Evolutionary conservation across 2,113 vertebrate genomes (phyloP).

Genomic region (Ondatra zibethicus): DNA sequence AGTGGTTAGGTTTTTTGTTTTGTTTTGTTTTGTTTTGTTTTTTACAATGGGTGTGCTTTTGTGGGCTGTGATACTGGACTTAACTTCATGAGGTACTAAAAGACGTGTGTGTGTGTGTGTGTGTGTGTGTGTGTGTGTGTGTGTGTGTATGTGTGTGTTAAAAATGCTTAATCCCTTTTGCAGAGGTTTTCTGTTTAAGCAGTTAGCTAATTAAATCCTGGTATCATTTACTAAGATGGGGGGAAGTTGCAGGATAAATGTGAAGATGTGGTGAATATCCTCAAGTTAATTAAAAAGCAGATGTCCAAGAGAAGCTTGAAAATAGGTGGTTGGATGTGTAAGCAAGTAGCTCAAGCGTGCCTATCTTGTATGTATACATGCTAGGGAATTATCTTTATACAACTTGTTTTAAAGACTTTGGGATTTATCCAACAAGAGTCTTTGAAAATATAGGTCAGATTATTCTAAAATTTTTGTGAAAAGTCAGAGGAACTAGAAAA

Average conservation of each 20-base stretch:
- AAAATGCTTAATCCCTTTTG: background rate
- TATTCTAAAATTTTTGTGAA: slow-evolving; percentile 21
- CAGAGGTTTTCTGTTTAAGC: background rate
- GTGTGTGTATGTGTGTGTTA: no score
- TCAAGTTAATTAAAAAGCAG: slow-evolving; percentile 7
- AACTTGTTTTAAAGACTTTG: slow-evolving; percentile 27
- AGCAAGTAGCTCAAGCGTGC: background rate
- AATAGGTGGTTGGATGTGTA: slow-evolving; percentile 24
- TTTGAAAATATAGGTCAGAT: slow-evolving; percentile 2
- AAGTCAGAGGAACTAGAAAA: background rate
- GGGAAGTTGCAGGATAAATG: background rate
- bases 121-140: background rate
- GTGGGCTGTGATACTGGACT: background rate
- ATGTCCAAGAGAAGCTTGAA: background rate
- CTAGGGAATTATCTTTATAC: background rate
- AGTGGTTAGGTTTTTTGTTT: no score
- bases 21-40: background rate
- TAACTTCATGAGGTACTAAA: background rate
- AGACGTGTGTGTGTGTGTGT: background rate
- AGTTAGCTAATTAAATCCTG: background rate
- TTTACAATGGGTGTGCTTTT: background rate
- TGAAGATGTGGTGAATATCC: slow-evolving; percentile 36
- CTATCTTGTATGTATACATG: background rate
- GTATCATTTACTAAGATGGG: slow-evolving; percentile 11
- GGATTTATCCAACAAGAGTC: slow-evolving; percentile 2